A percentile compares a stretch with the other conserved stretches of the same genome.
These are phyloP conservation scores for Drosophila formosana DNA, from an alignment of 2,888 invertebrate species.

Conservation along the genomic window DNA sequence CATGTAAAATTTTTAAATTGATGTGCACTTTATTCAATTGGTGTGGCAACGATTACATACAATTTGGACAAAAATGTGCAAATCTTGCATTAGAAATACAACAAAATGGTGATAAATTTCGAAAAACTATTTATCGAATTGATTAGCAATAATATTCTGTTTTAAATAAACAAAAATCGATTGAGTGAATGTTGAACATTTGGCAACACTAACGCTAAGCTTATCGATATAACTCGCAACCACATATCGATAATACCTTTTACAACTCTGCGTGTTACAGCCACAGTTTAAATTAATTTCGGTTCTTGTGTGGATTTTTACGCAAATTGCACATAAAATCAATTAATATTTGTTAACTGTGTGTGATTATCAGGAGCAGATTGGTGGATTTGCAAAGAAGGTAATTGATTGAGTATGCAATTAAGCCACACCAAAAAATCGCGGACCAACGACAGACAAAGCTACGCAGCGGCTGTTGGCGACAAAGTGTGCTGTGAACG, in stretches of 20 bases:
- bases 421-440: conserved; percentile 21
- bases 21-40: background rate
- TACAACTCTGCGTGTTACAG: conserved; percentile 67
- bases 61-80: background rate
- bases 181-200: background rate
- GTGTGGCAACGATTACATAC: conserved; percentile 11
- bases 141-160: background rate
- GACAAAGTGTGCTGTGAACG: conserved; percentile 66
- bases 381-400: background rate
- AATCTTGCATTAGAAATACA: background rate
- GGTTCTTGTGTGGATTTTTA: conserved; percentile 45
- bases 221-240: conserved; percentile 17
- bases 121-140: background rate
- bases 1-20: background rate
- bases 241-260: conserved; percentile 46
- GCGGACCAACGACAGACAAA: conserved; percentile 62
- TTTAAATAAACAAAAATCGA: background rate
- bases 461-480: conserved; percentile 67
- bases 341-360: conserved; percentile 17
- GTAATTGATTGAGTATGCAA: conserved; percentile 7
- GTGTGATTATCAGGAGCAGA: background rate
- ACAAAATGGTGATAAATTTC: background rate
- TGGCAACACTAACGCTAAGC: conserved; percentile 16
- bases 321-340: conserved; percentile 9
- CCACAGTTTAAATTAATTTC: conserved; percentile 77